Base-by-base conservation (phyloP, 2,113 vertebrate genomes). In the Smithornis capensis region DNA sequence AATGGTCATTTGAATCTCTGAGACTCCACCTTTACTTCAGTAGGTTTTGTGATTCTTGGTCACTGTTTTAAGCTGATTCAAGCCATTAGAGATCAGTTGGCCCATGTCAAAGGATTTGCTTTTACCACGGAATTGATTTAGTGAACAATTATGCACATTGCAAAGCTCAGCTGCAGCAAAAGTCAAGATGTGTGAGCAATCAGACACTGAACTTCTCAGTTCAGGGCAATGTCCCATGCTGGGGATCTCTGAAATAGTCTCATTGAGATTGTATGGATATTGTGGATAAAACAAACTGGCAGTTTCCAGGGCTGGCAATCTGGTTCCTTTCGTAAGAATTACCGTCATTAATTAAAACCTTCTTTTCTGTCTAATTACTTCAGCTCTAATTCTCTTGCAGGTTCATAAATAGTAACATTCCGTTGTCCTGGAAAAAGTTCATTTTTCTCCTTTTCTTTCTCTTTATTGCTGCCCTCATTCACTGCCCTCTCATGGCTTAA, bases 311-410 rank as follows among this genome's bases (percentile, higher is more conserved):
- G 38, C 77, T 86, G 57, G 83, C 86, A 79, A 29, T 94, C 88
- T 93, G 93, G 47, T 90, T 91, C 69, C 71, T 96, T 95, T 96
- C 19, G 0, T 63, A 94, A 95, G 74, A 95, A 92, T 92, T 95
- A 90, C 64, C 91, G 94, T 94, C 96, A 83, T 96, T 97, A 95
- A 96, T 97, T 94, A 95, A 96, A 96, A 94, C 77, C 40, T 94
- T 65, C 55, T 94, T 96, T 92, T 94, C 77, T 94, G 38, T 91
- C 90, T 77, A 64, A 94, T 96, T 95, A 94, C 94, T 96, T 96
- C 91, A 96, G 95, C 94, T 96, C 95, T 96, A 82, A 93, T 96
- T 96, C 94, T 94, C 44, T 57, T 84, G 53, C 92, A 95, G 86
- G 63, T 96, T 93, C 93, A 95, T 87, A 97, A 97, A 97, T 97